Evolutionary conservation across 2,113 vertebrate species (phyloP).

Genomic region (Ascaphus truei): DNA sequence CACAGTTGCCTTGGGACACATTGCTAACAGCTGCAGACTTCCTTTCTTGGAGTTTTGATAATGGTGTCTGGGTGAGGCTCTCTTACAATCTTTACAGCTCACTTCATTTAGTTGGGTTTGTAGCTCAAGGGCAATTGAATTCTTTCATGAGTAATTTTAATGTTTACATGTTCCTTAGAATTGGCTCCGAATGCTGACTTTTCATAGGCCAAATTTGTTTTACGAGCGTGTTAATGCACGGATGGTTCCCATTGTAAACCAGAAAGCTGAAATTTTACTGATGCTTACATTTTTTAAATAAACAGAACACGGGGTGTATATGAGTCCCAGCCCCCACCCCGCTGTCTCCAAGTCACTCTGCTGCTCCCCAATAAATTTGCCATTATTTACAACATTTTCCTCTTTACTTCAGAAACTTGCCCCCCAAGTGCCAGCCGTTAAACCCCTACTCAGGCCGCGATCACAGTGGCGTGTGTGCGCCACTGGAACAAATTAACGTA

Average conservation of each 20-base stretch:
- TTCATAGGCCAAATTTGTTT: constrained; percentile 12
- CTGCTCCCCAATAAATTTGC: constrained; percentile 29
- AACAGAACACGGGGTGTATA: constrained; percentile 24
- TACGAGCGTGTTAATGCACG: not conserved
- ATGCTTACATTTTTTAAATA: constrained; percentile 28
- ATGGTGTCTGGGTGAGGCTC: not conserved
- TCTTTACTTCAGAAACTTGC: not conserved
- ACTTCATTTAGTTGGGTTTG: not conserved
- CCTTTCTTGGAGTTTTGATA: constrained; percentile 15
- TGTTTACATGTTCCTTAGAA: constrained; percentile 8
- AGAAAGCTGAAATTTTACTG: constrained; percentile 16
- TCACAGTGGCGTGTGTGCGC: too few relatives aligned
- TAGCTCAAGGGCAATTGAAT: constrained; percentile 21
- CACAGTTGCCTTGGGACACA: constrained; percentile 23
- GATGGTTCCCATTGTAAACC: not conserved
- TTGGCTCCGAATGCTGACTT: not conserved
- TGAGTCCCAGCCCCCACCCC: not conserved
- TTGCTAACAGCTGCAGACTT: constrained; percentile 24
- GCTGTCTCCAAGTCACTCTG: constrained; percentile 22
- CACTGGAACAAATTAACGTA: too few relatives aligned
- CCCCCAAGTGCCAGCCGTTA: too few relatives aligned
- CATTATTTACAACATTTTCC: constrained; percentile 7
- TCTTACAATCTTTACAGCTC: constrained; percentile 31
- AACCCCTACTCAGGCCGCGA: too few relatives aligned
- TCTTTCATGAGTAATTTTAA: constrained; percentile 4